Evolutionary conservation across 2,797 vertebrate genomes (phyloP).

Genomic region (Paedocypris micromegethes): DNA sequence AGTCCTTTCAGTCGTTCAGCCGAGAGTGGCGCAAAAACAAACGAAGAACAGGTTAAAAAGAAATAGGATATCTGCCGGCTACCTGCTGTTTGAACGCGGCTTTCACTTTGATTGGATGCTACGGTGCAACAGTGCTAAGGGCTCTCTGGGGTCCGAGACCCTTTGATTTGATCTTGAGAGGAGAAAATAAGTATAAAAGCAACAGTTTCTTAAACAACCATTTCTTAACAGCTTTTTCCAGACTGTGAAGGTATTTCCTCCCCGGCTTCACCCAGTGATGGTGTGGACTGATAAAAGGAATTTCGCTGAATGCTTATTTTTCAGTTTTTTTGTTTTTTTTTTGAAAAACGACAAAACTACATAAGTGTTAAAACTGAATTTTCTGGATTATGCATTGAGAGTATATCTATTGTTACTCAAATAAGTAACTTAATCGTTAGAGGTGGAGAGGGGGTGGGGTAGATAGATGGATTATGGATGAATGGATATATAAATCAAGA

Average conservation of each 20-base stretch:
- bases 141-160: neutral
- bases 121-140: neutral
- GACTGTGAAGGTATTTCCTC: neutral
- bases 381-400: too few species aligned
- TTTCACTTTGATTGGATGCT: constrained; percentile 3
- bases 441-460: too few species aligned
- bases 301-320: too few species aligned
- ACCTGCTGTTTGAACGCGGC: neutral
- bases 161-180: constrained; percentile 1
- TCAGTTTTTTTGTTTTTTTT: too few species aligned
- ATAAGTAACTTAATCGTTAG: too few species aligned
- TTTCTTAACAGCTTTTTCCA: neutral
- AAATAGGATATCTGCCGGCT: neutral
- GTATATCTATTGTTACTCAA: too few species aligned
- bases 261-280: too few species aligned
- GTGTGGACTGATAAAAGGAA: too few species aligned
- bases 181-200: neutral
- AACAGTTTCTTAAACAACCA: neutral
- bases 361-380: too few species aligned
- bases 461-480: too few species aligned
- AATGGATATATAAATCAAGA: too few species aligned
- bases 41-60: constrained; percentile 28
- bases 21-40: constrained; percentile 50
- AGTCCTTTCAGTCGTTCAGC: constrained; percentile 56
- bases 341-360: too few species aligned